Evolutionary conservation across 2,113 vertebrate genomes (phyloP).

Genomic region (Himantopus leucocephalus): DNA sequence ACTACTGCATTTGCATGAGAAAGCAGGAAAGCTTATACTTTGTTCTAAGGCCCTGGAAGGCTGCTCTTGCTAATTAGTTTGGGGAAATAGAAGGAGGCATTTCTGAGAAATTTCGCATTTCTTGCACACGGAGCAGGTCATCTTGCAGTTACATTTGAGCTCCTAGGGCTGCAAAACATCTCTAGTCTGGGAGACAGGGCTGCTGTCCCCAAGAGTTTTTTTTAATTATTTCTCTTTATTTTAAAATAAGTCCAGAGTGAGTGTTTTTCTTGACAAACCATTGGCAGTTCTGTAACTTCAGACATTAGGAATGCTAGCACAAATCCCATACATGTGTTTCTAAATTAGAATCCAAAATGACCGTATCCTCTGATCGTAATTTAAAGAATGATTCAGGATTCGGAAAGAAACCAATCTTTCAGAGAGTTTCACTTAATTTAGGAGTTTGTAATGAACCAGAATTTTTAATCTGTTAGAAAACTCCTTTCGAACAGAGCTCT

Average conservation of each 20-base stretch:
- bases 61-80: neutral
- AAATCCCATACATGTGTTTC: neutral
- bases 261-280: neutral
- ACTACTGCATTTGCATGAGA: neutral
- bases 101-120: neutral
- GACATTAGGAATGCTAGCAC: neutral
- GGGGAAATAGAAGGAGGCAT: neutral
- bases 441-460: neutral
- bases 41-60: neutral
- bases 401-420: neutral
- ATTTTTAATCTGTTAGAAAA: conserved; percentile 14
- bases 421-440: neutral
- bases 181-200: neutral
- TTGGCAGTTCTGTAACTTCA: neutral
- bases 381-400: neutral
- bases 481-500: neutral
- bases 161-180: neutral
- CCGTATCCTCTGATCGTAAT: neutral
- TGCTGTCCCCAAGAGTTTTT: neutral
- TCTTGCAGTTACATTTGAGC: neutral
- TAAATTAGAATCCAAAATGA: neutral
- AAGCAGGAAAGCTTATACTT: neutral
- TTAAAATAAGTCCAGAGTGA: neutral
- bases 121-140: neutral
- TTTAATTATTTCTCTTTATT: neutral